phyloP scores from a whole-genome alignment of 2,888 invertebrate genomes.

The Brachyopa scutellaris region DNA sequence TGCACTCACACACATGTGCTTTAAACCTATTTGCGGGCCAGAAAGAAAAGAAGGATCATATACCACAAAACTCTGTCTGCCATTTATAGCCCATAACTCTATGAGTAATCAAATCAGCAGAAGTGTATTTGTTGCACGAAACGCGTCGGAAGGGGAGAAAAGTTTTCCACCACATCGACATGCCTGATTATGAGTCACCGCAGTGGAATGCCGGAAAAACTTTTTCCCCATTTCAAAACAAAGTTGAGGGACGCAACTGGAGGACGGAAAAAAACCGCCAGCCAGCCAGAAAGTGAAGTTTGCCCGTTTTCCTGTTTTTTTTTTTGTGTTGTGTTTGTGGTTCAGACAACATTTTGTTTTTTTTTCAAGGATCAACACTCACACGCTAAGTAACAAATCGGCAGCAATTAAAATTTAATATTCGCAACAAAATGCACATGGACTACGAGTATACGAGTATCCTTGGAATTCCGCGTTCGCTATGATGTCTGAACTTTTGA shows the following conservation, averaged over 20 bases:
- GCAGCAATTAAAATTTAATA: constrained; percentile 66
- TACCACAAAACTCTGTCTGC: constrained; percentile 24
- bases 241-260: constrained; percentile 7
- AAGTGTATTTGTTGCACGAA: constrained; percentile 54
- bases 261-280: constrained; percentile 12
- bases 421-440: constrained; percentile 43
- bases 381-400: constrained; percentile 50
- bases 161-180: neutral
- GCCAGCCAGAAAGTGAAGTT: neutral
- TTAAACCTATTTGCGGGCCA: neutral
- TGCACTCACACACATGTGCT: constrained; percentile 7
- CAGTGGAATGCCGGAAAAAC: constrained; percentile 39
- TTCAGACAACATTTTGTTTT: constrained; percentile 52
- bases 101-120: constrained; percentile 61
- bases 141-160: neutral
- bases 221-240: neutral
- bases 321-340: too few relatives aligned
- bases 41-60: constrained; percentile 4
- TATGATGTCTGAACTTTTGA: too few relatives aligned
- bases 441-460: neutral
- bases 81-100: constrained; percentile 35
- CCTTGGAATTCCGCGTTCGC: constrained; percentile 31
- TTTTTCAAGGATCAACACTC: constrained; percentile 39
- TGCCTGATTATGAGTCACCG: constrained; percentile 62
- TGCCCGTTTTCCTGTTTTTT: too few relatives aligned